Conservation (phyloP, 1,140 invertebrate genomes). For the Augochlora pura region DNA sequence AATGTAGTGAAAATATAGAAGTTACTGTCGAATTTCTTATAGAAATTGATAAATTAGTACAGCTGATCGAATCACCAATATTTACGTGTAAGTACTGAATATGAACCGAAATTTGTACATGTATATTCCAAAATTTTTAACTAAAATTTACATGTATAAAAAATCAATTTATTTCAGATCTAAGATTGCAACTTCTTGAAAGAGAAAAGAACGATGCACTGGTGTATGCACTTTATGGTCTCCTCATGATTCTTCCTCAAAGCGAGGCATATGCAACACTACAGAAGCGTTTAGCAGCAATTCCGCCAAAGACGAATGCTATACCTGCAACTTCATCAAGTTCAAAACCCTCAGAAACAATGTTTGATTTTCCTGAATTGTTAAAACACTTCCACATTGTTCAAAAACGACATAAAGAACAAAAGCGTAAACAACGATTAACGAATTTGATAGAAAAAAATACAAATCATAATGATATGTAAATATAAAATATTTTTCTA, state of each 20-base stretch:
- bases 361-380: constrained; percentile 82
- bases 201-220: constrained; percentile 89
- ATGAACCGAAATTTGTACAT: not conserved
- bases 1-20: constrained; percentile 92
- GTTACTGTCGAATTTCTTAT: constrained; percentile 97
- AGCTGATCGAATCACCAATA: constrained; percentile 98
- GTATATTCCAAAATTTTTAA: not conserved
- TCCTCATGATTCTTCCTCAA: constrained; percentile 98
- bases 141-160: constrained; percentile 6
- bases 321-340: constrained; percentile 61
- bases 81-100: constrained; percentile 96
- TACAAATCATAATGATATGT: constrained; percentile 64
- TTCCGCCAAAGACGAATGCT: constrained; percentile 84
- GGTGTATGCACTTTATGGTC: constrained; percentile 94
- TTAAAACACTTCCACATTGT: constrained; percentile 84
- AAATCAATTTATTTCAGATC: constrained; percentile 82
- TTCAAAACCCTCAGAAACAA: constrained; percentile 74
- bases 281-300: constrained; percentile 92
- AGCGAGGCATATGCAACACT: constrained; percentile 96
- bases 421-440: constrained; percentile 79
- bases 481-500: constrained; percentile 35
- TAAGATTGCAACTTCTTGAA: constrained; percentile 95
- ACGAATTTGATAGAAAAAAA: constrained; percentile 70
- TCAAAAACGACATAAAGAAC: constrained; percentile 84
- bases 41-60: constrained; percentile 98